Base-by-base conservation (phyloP, 2,113 vertebrate genomes). In the Pituophis catenifer region DNA sequence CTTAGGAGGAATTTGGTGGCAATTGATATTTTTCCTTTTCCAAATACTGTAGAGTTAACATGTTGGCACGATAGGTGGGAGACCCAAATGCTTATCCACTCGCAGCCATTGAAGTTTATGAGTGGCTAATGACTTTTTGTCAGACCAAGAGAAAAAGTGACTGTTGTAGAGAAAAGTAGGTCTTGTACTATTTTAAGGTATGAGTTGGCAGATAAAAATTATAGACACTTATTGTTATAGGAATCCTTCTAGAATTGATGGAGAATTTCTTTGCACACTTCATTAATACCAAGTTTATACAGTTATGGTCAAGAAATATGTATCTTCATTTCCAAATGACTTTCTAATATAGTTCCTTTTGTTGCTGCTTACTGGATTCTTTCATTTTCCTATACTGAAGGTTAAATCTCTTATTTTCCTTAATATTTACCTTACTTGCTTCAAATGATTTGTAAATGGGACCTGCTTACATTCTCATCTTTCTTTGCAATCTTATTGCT, bases 391-490 rank as follows among this genome's bases (percentile, higher is more conserved):
- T 59, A 90, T 90, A 29, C 58, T 44, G 50, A 90, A 54, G 9
- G 13, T 93, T 90, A 33, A 85, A 65, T 23, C 4, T 44, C 9
- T 48, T 87, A 17, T 87, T 93, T 85, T 90, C 21, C 50, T 48
- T 75, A 55, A 86, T 89, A 50, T 59, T 5, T 26, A 55, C 58
- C 65, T 48, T 65, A 59, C 59, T 29, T 86, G 48, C 38, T 93
- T 85, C 50, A 44, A 6, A 33, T 86, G 62, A 58, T 59, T 90
- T 93, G 48, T 33, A 65, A 44, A 10, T 29, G 75, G 48, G 75
- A 90, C 53, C 48, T 86, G 55, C 75, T 90, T 90, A 17, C 89
- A 93, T 93, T 50, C 8, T 91, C 90, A 91, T 94, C 55, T 62
- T 91, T 38, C 23, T n/a, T 44, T 91, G 70, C 52, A 75, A 62